These are phyloP conservation scores for Torymus tubicola DNA, from an alignment of 2,888 invertebrate genomes.

Conservation along the genomic window DNA sequence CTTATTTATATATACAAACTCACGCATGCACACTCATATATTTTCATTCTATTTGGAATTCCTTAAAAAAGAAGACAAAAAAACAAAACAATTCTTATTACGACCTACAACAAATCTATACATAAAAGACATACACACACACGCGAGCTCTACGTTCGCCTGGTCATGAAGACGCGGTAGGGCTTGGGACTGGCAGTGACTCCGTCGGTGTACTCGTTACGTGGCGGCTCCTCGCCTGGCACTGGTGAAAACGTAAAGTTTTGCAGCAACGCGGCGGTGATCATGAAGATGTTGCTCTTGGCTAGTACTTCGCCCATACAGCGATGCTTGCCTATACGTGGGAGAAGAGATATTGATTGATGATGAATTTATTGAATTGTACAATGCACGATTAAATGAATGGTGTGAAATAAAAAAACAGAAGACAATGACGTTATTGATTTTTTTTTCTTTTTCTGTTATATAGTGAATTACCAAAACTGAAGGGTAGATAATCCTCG, in stretches of 20 bases:
- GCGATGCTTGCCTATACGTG: constrained; percentile 81
- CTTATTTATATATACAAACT: constrained; percentile 10
- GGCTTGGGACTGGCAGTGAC: constrained; percentile 87
- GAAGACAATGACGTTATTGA: too few species aligned
- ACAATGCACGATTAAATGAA: too few species aligned
- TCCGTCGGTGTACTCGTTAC: constrained; percentile 84
- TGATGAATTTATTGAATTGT: too few species aligned
- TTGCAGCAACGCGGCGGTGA: constrained; percentile 85
- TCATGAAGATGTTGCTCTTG: constrained; percentile 87
- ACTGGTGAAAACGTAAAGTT: constrained; percentile 83
- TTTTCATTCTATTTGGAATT: too few species aligned
- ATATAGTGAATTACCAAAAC: constrained; percentile 79
- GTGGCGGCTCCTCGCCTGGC: constrained; percentile 84
- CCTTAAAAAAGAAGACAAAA: constrained; percentile 13
- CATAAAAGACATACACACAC: too few species aligned
- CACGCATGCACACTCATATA: too few species aligned
- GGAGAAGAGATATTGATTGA: background rate
- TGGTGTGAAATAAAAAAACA: too few species aligned
- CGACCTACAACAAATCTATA: too few species aligned
- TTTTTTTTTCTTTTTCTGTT: too few species aligned
- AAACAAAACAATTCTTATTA: background rate
- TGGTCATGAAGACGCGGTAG: constrained; percentile 82
- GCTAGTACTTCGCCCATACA: constrained; percentile 90
- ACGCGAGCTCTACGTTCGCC: constrained; percentile 72
- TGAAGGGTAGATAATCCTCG: constrained; percentile 87